These are phyloP conservation scores for Ploceus nigricollis DNA, from an alignment of 2,113 vertebrate species.

Conservation along the genomic window DNA sequence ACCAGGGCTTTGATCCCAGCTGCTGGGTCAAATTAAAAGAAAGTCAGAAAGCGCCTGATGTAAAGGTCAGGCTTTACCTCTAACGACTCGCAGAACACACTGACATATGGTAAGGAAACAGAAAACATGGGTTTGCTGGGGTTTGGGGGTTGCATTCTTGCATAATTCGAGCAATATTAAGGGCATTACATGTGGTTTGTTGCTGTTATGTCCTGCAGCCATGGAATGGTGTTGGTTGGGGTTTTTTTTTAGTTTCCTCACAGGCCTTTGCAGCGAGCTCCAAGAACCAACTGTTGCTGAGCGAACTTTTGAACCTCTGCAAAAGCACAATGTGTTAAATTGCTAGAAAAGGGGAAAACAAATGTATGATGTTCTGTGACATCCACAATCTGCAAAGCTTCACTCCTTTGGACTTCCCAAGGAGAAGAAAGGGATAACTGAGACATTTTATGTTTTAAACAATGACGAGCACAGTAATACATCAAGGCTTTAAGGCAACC, in stretches of 20 bases:
- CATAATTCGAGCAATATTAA: not conserved
- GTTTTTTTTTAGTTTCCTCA: not conserved
- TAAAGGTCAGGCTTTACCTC: not conserved
- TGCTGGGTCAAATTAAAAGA: conserved; percentile 33
- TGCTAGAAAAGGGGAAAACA: conserved; percentile 30
- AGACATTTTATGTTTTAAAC: conserved; percentile 1
- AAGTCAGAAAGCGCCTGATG: not conserved
- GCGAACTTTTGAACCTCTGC: conserved; percentile 42
- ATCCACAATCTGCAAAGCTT: conserved; percentile 56
- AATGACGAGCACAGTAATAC: not conserved
- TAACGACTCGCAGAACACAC: not conserved
- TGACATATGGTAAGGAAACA: not conserved
- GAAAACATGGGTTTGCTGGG: not conserved
- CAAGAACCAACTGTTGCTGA: conserved; percentile 36
- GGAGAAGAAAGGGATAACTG: conserved; percentile 43
- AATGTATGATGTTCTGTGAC: conserved; percentile 49
- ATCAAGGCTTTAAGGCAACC: not conserved
- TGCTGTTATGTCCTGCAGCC: conserved; percentile 18
- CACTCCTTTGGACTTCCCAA: conserved; percentile 53
- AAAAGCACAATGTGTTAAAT: conserved; percentile 31
- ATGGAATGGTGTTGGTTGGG: not conserved
- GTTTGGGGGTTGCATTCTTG: not conserved
- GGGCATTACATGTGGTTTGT: not conserved
- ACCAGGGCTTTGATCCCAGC: not conserved
- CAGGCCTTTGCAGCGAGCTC: not conserved